phyloP scores from a whole-genome alignment of 2,797 vertebrate genomes.

The Sebastiscus tertius region DNA sequence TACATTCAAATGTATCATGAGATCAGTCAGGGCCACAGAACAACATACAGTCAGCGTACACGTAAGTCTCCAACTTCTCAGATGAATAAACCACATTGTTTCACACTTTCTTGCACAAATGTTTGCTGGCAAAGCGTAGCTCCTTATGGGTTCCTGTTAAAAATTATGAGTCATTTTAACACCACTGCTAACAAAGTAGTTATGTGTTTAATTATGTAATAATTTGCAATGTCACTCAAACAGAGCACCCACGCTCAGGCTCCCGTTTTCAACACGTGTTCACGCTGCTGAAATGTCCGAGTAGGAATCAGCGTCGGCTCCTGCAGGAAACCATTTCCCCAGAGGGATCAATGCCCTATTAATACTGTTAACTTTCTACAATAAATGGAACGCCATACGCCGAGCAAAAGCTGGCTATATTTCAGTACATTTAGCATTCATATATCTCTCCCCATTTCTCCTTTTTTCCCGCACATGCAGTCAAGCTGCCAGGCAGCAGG shows the following conservation, averaged over 20 bases:
- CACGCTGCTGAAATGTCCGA: not conserved
- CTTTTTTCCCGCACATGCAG: constrained; percentile 57
- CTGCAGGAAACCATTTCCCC: not conserved
- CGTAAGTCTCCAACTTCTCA: not conserved
- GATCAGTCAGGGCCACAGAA: not conserved
- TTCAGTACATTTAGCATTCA: not conserved
- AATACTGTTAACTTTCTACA: not conserved
- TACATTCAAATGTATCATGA: not conserved
- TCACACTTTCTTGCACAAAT: constrained; percentile 40
- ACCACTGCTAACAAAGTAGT: constrained; percentile 45
- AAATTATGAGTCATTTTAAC: constrained; percentile 63
- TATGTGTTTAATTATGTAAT: constrained; percentile 61
- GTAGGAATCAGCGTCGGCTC: not conserved
- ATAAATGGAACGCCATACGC: not conserved
- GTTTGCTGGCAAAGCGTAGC: constrained; percentile 41
- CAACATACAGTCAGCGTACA: not conserved
- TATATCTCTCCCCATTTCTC: not conserved
- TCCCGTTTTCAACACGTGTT: not conserved
- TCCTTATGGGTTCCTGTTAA: constrained; percentile 63
- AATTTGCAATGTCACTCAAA: constrained; percentile 47
- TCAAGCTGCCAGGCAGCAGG: constrained; percentile 85
- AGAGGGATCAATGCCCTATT: not conserved
- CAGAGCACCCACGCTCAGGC: constrained; percentile 22
- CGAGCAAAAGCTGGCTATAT: not conserved
- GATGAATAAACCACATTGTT: constrained; percentile 34